Evolutionary conservation across 2,797 vertebrate species (phyloP), one percentile per base, ranked within the genome.

Genomic region (Rhinatrema bivittatum): DNA sequence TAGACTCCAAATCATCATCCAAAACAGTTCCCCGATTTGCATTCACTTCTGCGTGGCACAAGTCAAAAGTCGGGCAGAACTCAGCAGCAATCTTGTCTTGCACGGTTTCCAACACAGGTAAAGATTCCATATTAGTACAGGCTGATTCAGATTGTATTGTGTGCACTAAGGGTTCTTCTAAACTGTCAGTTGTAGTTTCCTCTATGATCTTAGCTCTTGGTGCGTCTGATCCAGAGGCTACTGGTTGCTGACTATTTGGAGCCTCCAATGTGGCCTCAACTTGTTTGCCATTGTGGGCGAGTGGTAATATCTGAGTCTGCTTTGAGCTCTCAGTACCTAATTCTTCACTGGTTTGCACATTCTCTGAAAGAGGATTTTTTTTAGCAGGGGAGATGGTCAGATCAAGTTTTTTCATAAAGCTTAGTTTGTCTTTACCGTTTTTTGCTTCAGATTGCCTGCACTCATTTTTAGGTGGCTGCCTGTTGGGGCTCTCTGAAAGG

Each of bases 361-460:
- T n/a, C n/a, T n/a, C n/a, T n/a, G n/a, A 60, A 9, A 50, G 5
- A 32, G 60, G 60, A 5, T 50, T 80, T 20, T 86, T 94, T 74
- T 99, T 99, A 47, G 87, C 79, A 20, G 95, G 94, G 34, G 96
- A 99, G 39, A 97, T 77, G 25, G 94, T 99, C 46, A 99, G 77
- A 72, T 97, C 96, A 31, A 99, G 56, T 2, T 87, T 98, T 79
- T 99, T 91, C 94, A 99, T 99, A 64, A 98, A 99, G 53, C 87
- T 89, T 27, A 97, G 67, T 57, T 99, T 99, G 68, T 91, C 85
- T 51, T 89, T 87, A 62, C 67, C 74, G 5, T 49, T 82, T 57
- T 89, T 87, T 14, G 32, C 32, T 29, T 62, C 60, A 24, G 25
- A 32, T 13, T 31, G 12, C 17, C 31, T 39, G 35, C 11, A 30